Evolutionary conservation across 2,797 vertebrate genomes (phyloP).

Genomic region (Sarcophilus harrisii): DNA sequence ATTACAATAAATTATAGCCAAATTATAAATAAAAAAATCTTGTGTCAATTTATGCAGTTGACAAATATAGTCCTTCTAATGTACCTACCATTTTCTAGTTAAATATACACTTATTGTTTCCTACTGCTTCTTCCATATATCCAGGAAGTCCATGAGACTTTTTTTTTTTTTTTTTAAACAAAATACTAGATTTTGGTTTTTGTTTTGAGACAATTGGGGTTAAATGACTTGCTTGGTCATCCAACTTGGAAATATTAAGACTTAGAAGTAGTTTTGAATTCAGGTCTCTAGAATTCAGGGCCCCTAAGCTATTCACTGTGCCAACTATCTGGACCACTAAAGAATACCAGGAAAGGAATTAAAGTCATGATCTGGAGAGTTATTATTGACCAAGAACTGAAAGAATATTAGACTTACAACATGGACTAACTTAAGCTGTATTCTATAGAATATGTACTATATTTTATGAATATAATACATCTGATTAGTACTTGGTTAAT

Average conservation of each 20-base stretch:
- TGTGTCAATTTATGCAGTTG: not conserved
- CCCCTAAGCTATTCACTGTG: no score
- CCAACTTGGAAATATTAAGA: no score
- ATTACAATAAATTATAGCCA: not conserved
- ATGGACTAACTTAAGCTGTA: not conserved
- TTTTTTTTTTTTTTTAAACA: no score
- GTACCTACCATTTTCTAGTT: not conserved
- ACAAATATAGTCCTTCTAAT: not conserved
- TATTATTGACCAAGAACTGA: not conserved
- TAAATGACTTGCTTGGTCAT: no score
- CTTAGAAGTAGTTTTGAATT: no score
- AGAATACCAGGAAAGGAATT: not conserved
- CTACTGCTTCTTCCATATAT: not conserved
- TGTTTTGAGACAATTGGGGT: no score
- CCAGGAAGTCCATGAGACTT: not conserved
- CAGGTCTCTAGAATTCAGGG: no score
- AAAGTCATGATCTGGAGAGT: not conserved
- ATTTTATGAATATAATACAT: conserved; percentile 79
- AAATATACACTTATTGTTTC: not conserved
- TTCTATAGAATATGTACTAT: conserved; percentile 67
- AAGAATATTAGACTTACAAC: not conserved
- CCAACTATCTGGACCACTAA: no score
- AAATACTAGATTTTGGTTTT: no score
- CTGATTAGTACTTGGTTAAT: conserved; percentile 81
- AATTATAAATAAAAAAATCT: not conserved